A percentile compares a stretch with the other conserved stretches of the same genome.
phyloP scores from a whole-genome alignment of 2,888 invertebrate genomes.

The Pteria penguin region DNA sequence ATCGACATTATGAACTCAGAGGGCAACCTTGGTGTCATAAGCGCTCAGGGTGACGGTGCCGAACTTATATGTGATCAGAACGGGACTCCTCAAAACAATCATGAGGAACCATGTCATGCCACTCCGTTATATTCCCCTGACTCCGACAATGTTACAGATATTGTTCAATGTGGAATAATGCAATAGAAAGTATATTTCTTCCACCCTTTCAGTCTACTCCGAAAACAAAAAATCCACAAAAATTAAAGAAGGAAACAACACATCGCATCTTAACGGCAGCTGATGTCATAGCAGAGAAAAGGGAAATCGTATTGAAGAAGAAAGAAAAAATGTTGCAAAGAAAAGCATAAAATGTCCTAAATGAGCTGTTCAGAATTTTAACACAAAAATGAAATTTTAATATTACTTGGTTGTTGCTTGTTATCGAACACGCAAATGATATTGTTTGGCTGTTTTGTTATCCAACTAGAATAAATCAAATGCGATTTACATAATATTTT shows the following conservation, averaged over 20 bases:
- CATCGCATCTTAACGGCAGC: constrained; percentile 21
- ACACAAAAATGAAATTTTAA: too few species aligned
- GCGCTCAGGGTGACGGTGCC: background rate
- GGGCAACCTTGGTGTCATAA: background rate
- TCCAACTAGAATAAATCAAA: too few species aligned
- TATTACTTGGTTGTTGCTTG: too few species aligned
- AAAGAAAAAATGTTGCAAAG: background rate
- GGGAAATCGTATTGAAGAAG: background rate
- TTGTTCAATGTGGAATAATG: constrained; percentile 11
- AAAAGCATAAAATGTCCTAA: background rate
- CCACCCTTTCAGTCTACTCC: background rate
- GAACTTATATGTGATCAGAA: too few species aligned
- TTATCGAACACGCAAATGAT: too few species aligned
- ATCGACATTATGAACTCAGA: constrained; percentile 14
- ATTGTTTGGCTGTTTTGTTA: too few species aligned
- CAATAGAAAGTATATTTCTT: constrained; percentile 15
- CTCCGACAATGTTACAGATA: background rate
- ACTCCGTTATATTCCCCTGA: background rate
- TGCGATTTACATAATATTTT: too few species aligned
- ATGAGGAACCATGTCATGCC: too few species aligned
- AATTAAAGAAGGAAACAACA: constrained; percentile 5
- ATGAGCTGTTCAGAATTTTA: background rate
- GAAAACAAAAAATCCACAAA: background rate
- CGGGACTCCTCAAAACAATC: too few species aligned
- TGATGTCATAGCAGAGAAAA: constrained; percentile 21